A percentile compares a stretch with the other conserved stretches of the same genome.
Evolutionary conservation across 2,113 vertebrate species (phyloP).

Genomic region (Atrichornis clamosus): DNA sequence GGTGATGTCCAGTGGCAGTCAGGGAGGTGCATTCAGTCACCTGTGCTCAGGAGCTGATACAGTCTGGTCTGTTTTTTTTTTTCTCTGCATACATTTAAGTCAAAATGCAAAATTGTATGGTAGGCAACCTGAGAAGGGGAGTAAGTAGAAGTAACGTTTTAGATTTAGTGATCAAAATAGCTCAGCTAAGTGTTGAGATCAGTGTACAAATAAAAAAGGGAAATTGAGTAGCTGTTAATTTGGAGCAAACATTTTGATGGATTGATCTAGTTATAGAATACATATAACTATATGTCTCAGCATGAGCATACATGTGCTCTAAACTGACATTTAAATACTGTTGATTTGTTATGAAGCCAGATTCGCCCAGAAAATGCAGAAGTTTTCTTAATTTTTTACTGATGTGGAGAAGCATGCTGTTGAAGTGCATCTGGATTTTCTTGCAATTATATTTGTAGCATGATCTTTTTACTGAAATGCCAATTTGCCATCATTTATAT

Average conservation of each 20-base stretch:
- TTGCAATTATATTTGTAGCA: neutral
- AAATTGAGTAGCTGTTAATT: neutral
- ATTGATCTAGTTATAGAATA: neutral
- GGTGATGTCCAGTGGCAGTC: too few species aligned
- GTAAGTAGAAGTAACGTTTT: neutral
- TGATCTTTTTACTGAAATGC: neutral
- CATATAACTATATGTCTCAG: neutral
- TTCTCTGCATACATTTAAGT: neutral
- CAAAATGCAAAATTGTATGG: neutral
- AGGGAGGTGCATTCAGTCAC: neutral
- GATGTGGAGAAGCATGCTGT: neutral
- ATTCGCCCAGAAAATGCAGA: neutral
- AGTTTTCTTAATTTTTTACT: neutral
- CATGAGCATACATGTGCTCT: neutral
- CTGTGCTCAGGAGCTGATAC: neutral
- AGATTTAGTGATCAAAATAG: neutral
- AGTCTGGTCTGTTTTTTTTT: neutral
- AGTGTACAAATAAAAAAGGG: fast-evolving
- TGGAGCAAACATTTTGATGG: neutral
- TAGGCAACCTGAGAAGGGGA: neutral
- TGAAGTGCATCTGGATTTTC: neutral
- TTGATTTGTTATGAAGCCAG: neutral
- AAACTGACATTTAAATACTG: neutral
- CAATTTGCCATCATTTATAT: neutral
- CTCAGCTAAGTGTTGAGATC: neutral